Evolutionary conservation across 1,140 invertebrate genomes (phyloP), one percentile per base, ranked within the genome.

Genomic region (Nymphalis io): DNA sequence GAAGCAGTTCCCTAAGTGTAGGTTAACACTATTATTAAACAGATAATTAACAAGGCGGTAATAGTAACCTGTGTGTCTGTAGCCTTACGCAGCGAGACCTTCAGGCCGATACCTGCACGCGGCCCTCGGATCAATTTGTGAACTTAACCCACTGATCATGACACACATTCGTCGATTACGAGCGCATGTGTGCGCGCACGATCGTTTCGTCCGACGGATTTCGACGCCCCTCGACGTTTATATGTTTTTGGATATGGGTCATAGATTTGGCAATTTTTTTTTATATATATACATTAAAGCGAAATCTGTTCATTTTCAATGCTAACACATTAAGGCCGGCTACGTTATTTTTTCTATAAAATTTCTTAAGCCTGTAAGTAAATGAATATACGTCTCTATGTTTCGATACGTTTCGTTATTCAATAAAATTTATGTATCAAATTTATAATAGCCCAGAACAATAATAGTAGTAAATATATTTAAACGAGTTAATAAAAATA

Each of bases 141-240:
- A 91, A 91, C 89, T 91, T 91, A 88, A 91, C 89, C 89, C 73
- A 91, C 84, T 89, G 87, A 89, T 89, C 89, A 91, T 91, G 89
- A 90, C 89, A 89, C 73, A 91, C 87, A 85, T 91, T 84, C 67
- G 72, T 68, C 82, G 88, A 87, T 89, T 88, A 84, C 86, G 81
- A 73, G 75, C 73, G 46, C 72, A 71, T 78, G 82, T 82, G 81
- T 76, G 81, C 78, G 74, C 71, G 69, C 70, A 80, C 74, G 77
- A 78, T 79, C 68, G 68, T 78, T 81, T 81, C 74, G 72, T 84
- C 80, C 79, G n/a, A 82, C 83, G 70, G 85, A 84, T 79, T 85
- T 86, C 80, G 71, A 67, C 46, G 46, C 46, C 46, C 46, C 46
- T 72, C 75, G 72, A 66, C 67, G 69, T 70, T 70, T 60, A 55